These are phyloP conservation scores for Myiotriccus ornatus DNA, from an alignment of 2,797 vertebrate species.

Conservation along the genomic window DNA sequence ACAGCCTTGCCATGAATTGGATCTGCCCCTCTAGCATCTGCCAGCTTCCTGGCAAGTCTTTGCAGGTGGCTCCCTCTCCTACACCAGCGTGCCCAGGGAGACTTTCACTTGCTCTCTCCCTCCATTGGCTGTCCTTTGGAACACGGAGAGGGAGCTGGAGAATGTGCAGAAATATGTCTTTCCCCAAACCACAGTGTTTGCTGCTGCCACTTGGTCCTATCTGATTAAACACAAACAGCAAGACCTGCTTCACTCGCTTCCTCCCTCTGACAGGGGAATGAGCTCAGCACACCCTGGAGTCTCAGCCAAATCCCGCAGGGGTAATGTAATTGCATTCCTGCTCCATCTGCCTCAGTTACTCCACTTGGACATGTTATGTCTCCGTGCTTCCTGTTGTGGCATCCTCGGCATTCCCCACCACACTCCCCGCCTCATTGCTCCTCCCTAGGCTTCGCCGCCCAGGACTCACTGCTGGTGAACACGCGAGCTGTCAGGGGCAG, in stretches of 20 bases:
- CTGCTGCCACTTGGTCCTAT: neutral
- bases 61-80: neutral
- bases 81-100: fast-evolving
- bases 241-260: neutral
- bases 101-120: neutral
- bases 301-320: conserved; percentile 8
- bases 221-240: neutral
- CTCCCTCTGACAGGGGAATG: conserved; percentile 7
- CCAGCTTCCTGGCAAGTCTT: neutral
- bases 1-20: neutral
- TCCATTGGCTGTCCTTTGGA: neutral
- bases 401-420: neutral
- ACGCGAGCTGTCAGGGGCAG: neutral
- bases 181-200: neutral
- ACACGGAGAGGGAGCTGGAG: neutral
- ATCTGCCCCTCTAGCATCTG: neutral
- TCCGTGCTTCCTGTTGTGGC: conserved; percentile 23
- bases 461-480: fast-evolving
- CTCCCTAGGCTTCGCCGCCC: neutral
- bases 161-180: neutral
- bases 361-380: conserved; percentile 21
- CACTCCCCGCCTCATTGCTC: neutral
- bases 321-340: conserved; percentile 13
- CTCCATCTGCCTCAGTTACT: conserved; percentile 47
- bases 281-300: neutral